Evolutionary conservation across 2,888 invertebrate genomes (phyloP), one percentile per base, ranked within the genome.

Genomic region (Julus scanicus): DNA sequence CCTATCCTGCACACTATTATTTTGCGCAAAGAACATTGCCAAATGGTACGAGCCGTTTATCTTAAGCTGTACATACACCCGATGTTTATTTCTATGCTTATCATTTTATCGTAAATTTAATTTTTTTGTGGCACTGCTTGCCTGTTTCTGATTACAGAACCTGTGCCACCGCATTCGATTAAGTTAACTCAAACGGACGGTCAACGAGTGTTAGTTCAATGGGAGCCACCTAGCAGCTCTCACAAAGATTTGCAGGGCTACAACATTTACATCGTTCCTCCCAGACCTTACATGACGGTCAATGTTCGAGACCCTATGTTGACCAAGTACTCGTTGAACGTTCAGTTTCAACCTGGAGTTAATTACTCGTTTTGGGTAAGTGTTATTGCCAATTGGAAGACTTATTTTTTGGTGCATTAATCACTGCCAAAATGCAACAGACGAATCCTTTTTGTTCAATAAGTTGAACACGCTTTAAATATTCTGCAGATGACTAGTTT

Each of bases 301-400:
- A 92, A 91, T 80, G 90, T 93, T 83, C 92, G 90, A 8, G 85
- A 88, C 90, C 91, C 93, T 29, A 91, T 92, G 0, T 93, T 94
- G 57, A 93, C 93, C 0, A 93, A 93, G 0, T 94, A 94, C 57
- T 91, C 93, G 89, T 93, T 95, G 89, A 93, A 93, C 57, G 94
- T 90, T 39, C 92, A 92, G 49, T 94, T 95, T 89, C 93, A 93
- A 83, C 92, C 94, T 17, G 94, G 94, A 20, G 91, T 91, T 17
- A 94, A 94, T 89, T 96, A 96, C 92, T 94, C 95, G 0, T 95
- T 96, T 92, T 95, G 95, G 95, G 95, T 96, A 91, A 93, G 94
- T 91, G 15, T 86, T 40, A 88, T 8, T 8, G 29, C 29, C 29
- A 29, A 1, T 29, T 29, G 1, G 29, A 29, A 29, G 29, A 29